Evolutionary conservation across 2,113 vertebrate genomes (phyloP), one percentile per base, ranked within the genome.

Genomic region (zebrafish (Danio rerio)): DNA sequence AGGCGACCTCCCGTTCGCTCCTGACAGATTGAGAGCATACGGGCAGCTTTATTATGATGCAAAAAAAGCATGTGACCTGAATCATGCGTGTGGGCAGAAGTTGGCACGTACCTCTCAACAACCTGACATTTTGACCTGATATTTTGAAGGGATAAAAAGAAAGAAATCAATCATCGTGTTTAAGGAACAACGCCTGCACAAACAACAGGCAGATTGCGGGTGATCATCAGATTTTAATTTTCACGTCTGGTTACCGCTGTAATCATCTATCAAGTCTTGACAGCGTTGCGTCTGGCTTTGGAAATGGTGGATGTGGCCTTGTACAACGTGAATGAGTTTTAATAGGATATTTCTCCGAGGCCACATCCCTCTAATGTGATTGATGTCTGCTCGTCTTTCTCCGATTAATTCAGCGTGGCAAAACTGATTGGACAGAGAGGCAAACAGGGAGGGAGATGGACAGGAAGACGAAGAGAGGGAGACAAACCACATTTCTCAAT

Each of bases 371-470:
- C 42, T 82, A 63, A 86, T 69, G 85, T 86, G 89, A 91, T 45
- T 82, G 83, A 89, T 88, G 85, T 73, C 84, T 84, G 77, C 74
- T 85, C 50, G 81, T 80, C 83, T 87, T 80, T 53, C 68, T 86
- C 75, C 87, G 83, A 89, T 89, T 80, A 84, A 89, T 88, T 78
- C 81, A 80, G 83, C 58, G 62, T 82, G 47, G 84, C 81, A 86
- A 86, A 89, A 73, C 62, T 78, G 80, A 88, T 87, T 83, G 87
- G 59, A 83, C 55, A 78, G 69, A 53, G 79, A 55, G 31, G 31
- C 76, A 56, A 73, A 81, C 78, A 62, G 69, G 15, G 20, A 10
- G 13, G 69, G 45, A 59, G 8, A 72, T 8, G 15, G 53, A 31
- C 16, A 73, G 79, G 79, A 78, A 58, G 78, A 85, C 68, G 31